phyloP scores from a whole-genome alignment of 2,888 invertebrate species.

The Nasonovia ribisnigri region DNA sequence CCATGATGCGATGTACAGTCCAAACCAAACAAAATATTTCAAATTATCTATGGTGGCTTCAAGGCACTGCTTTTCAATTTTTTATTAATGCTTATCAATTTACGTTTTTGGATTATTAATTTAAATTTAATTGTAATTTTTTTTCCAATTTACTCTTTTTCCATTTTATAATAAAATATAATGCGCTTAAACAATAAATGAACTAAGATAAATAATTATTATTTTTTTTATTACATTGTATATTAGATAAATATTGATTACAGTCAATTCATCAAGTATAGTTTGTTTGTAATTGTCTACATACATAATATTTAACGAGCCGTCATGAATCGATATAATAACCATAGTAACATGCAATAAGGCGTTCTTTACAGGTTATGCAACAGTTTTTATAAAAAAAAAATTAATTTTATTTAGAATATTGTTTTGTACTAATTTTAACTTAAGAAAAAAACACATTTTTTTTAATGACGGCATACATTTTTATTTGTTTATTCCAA shows the following conservation, averaged over 20 bases:
- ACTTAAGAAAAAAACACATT: no score
- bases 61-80: neutral
- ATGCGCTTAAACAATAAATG: neutral
- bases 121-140: neutral
- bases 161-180: neutral
- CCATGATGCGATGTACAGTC: neutral
- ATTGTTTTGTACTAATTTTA: no score
- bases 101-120: neutral
- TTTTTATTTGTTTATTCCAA: no score
- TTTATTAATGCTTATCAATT: neutral
- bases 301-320: neutral
- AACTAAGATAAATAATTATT: neutral
- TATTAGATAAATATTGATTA: neutral
- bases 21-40: neutral
- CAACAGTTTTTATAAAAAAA: no score
- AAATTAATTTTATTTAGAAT: no score
- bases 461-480: no score
- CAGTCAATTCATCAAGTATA: neutral
- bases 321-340: neutral
- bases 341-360: neutral
- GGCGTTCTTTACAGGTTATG: neutral
- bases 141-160: neutral
- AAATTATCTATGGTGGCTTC: rapidly evolving
- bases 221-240: neutral
- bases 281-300: neutral